Base-by-base conservation (phyloP, 1,140 invertebrate species). In the Nephila pilipes region DNA sequence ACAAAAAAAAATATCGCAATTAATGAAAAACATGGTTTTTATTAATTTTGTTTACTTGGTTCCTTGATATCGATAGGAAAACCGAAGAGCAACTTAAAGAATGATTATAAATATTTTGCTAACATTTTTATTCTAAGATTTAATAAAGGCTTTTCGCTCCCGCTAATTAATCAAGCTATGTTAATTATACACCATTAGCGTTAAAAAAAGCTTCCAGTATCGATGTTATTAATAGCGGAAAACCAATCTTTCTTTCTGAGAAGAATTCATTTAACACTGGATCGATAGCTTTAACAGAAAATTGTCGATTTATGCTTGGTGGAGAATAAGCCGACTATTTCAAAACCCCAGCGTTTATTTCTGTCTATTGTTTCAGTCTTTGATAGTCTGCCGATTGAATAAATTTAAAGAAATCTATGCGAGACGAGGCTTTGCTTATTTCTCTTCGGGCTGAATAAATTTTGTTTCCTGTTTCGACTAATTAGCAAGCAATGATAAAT, bases 181-280 rank as follows among this genome's bases (percentile, higher is more conserved):
- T 87, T 87, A 87, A 87, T 87, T 87, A 87, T 87, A 87, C 85
- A 63, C 57, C 46, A 87, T 87, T 87, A 60, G 29, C 32, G 58
- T 36, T 63, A 87, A 87, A 87, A 60, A 46, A 60, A 87, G 32
- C 18, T 54, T 60, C 29, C 36, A 38, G 55, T 55, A 60, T 60
- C 57, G 46, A 38, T 60, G 55, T 87, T 87, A 87, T 87, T 87
- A 87, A 87, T 87, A 87, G 85, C 85, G 12, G 85, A 60, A 87
- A 87, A 87, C 85, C 85, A 60, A 87, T 87, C 85, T 87, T 87
- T 87, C 58, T 87, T 87, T 60, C n/a, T 16, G 85, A 12, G n/a
- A 83, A 55, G 81, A 36, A 75, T 75, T 75, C 69, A 75, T 75
- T 32, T 75, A 75, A 75, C 32, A 3, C 14, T 5, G 22, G 54